Evolutionary conservation across 1,140 invertebrate genomes (phyloP), one percentile per base, ranked within the genome.

Genomic region (Drosophila mayri): DNA sequence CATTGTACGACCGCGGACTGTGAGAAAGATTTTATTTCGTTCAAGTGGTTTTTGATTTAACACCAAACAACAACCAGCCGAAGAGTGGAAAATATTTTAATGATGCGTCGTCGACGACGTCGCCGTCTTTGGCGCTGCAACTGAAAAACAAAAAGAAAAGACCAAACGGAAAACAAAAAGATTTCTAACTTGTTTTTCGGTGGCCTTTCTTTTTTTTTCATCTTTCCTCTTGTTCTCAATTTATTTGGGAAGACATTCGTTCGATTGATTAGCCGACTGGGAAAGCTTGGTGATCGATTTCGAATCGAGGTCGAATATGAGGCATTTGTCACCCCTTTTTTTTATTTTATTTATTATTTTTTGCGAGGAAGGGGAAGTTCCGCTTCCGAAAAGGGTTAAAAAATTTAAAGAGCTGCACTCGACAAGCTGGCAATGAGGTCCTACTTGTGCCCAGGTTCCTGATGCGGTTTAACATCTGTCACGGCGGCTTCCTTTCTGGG

Each of bases 21-120:
- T 87, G 83, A 87, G 83, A 87, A 88, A 88, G 83, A 87, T 87
- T 87, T 87, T 87, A 87, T 87, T 87, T 87, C 84, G 84, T 88
- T 88, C 84, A 88, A 88, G 84, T 88, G 84, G 85, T 88, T 87
- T 87, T 87, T 88, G 84, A 88, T 88, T 88, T 88, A 87, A 88
- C 84, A 88, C 84, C 84, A 87, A 83, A 79, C 79, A 20, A 65
- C 83, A 68, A 46, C 64, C 44, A 72, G 28, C 46, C 63, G 62
- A 80, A 85, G 70, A 79, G 76, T 73, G 78, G 85, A 88, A 88
- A 88, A 88, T 88, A 87, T 87, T 87, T 87, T 87, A 87, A 87
- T 87, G 83, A 85, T 85, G 81, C 77, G 77, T 85, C 81, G 81
- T 81, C 81, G 67, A 28, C 41, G 37, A 35, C 64, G 50, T 25